Percentiles rank a stretch among this genome's conserved stretches.
Conservation (phyloP, 2,888 invertebrate species). For the Ptilodon capucinus region DNA sequence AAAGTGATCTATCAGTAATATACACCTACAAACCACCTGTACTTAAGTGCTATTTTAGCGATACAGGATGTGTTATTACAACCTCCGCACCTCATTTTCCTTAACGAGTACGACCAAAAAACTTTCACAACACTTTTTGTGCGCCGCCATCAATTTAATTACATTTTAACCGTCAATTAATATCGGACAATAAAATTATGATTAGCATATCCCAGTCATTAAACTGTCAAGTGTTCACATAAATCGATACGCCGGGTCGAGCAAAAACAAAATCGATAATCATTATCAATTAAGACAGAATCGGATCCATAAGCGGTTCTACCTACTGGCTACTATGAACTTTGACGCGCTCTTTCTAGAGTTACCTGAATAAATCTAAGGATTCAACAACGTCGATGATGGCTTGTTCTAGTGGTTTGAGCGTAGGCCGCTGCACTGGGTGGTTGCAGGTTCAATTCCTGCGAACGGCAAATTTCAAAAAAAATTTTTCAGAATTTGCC, state of each 20-base stretch:
- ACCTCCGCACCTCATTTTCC: neutral
- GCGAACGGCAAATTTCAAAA: no score
- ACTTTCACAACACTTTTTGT: neutral
- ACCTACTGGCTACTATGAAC: neutral
- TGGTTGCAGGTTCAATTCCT: no score
- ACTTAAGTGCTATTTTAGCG: neutral
- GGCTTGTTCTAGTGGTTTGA: no score
- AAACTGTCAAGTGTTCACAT: slow-evolving; percentile 32
- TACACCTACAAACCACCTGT: neutral
- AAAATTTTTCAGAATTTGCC: no score
- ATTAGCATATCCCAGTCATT: slow-evolving; percentile 50
- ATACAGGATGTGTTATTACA: neutral
- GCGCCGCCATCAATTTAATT: slow-evolving; percentile 1
- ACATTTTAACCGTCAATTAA: slow-evolving; percentile 30
- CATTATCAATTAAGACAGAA: slow-evolving; percentile 41
- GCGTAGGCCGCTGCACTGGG: no score
- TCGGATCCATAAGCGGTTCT: slow-evolving; percentile 13
- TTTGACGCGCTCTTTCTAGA: neutral
- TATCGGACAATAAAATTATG: slow-evolving; percentile 44
- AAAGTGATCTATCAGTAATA: no score
- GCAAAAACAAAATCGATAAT: slow-evolving; percentile 45
- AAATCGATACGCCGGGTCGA: slow-evolving; percentile 8
- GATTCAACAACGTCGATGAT: no score
- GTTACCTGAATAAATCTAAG: no score
- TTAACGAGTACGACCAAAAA: neutral